Evolutionary conservation across 2,888 invertebrate genomes (phyloP).

Genomic region (Sceliomorpha sp.): DNA sequence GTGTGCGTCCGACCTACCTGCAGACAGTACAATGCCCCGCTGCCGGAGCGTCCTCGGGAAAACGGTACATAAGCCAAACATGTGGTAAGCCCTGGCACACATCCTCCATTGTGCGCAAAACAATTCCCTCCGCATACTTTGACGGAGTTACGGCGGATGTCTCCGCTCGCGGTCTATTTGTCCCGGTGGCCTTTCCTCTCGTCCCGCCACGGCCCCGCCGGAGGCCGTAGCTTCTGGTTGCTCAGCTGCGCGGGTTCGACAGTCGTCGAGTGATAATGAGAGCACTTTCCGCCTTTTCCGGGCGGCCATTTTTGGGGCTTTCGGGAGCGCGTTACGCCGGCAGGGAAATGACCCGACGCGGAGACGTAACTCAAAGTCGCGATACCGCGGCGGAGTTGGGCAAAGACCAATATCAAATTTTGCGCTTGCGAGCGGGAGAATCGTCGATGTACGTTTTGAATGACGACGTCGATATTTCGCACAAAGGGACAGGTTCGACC

Average conservation of each 20-base stretch:
- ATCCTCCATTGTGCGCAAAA: conserved; percentile 34
- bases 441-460: too few relatives aligned
- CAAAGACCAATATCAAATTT: too few relatives aligned
- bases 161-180: conserved; percentile 24
- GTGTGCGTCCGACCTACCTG: conserved; percentile 28
- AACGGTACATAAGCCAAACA: conserved; percentile 36
- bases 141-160: conserved; percentile 34
- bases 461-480: too few relatives aligned
- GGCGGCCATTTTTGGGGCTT: too few relatives aligned
- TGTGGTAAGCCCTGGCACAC: conserved; percentile 48
- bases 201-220: too few relatives aligned
- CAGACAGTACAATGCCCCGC: conserved; percentile 26
- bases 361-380: too few relatives aligned
- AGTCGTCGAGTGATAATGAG: conserved; percentile 34
- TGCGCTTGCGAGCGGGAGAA: too few relatives aligned
- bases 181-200: conserved; percentile 23
- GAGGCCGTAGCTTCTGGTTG: too few relatives aligned
- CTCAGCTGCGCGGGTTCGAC: conserved; percentile 34
- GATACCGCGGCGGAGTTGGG: too few relatives aligned
- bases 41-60: conserved; percentile 32
- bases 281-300: conserved; percentile 29
- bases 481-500: too few relatives aligned
- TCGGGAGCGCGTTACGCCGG: too few relatives aligned
- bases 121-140: conserved; percentile 53
- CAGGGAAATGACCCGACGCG: too few relatives aligned